phyloP scores from a whole-genome alignment of 2,113 vertebrate genomes.

The Hystrix brachyura region DNA sequence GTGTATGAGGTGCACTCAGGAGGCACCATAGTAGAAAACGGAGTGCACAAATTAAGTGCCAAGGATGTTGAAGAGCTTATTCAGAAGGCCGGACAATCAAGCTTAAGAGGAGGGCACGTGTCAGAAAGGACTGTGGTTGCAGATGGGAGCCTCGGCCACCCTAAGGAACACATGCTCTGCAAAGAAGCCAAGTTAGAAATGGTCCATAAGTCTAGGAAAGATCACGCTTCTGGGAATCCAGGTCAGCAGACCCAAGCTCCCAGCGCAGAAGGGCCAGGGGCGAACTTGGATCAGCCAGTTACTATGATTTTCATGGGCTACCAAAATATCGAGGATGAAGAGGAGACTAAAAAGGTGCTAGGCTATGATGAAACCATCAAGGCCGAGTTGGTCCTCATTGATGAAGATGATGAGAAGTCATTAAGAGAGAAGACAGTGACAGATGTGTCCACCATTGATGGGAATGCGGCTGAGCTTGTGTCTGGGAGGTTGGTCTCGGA shows the following conservation, averaged over 20 bases:
- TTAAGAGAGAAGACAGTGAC: constrained; percentile 99
- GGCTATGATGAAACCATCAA: constrained; percentile 97
- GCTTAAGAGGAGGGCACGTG: constrained; percentile 87
- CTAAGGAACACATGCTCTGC: constrained; percentile 91
- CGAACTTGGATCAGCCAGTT: constrained; percentile 92
- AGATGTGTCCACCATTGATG: constrained; percentile 95
- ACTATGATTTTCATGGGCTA: constrained; percentile 99
- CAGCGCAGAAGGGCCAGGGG: constrained; percentile 84
- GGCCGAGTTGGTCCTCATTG: constrained; percentile 97
- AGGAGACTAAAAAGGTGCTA: constrained; percentile 95
- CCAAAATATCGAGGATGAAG: constrained; percentile 95
- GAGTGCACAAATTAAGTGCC: constrained; percentile 94
- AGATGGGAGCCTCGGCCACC: constrained; percentile 87
- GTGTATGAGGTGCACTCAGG: constrained; percentile 97
- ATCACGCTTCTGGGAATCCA: constrained; percentile 84
- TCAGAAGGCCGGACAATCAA: constrained; percentile 93
- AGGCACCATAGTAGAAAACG: constrained; percentile 95
- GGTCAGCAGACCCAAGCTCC: constrained; percentile 84
- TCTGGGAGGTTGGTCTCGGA: constrained; percentile 94
- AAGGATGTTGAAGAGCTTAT: constrained; percentile 95
- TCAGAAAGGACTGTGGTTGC: constrained; percentile 89
- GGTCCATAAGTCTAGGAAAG: constrained; percentile 91
- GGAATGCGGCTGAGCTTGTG: constrained; percentile 97
- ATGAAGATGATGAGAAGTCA: constrained; percentile 97
- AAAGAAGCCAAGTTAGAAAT: constrained; percentile 93